Base-by-base conservation (phyloP, 2,888 invertebrate genomes). In the Torymus texanus region DNA sequence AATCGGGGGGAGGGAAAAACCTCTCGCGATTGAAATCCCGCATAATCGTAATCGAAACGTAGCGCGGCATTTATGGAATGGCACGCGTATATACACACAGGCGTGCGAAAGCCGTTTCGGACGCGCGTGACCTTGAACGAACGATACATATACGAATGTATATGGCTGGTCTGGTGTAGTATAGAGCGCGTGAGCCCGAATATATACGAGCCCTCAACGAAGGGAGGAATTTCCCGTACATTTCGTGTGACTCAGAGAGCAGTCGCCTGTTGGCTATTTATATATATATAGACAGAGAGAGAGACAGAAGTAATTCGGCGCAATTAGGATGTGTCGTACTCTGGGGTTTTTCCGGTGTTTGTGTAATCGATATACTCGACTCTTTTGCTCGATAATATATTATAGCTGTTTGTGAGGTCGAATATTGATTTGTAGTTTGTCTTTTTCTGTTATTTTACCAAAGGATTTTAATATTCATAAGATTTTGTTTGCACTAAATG, bases 91-190 rank as follows among this genome's bases (percentile, higher is more conserved):
- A 68, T 56, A 56, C 16, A 70, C 21, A 21, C 21, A 21, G 21
- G 21, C 21, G 21, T 21, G 21, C 21, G 21, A 21, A 21, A 0
- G 78, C 53, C 29, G 4, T 74, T 73, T 73, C 56, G 77, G 61
- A 77, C 68, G 80, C 74, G 29, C 68, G 80, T 74, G 80, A 80
- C 80, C 80, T 80, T 80, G 80, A 74, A 70, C 51, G 65, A 51
- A 3, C 18, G 51, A 50, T 72, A 58, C 67, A 24, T 24, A n/a
- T n/a, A n/a, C n/a, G n/a, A n/a, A n/a, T 29, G 29, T 29, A 29
- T 29, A 29, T 29, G 29, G 5, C 29, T 3, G 29, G 4, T 29
- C 2, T 21, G 21, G 21, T 21, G 29, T 5, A 29, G 29, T 29
- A 5, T 3, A 3, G 29, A 1, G 29, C 29, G 29, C 29, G 29